Conservation (phyloP, 2,888 invertebrate species). For the Drosophila peninsularis region DNA sequence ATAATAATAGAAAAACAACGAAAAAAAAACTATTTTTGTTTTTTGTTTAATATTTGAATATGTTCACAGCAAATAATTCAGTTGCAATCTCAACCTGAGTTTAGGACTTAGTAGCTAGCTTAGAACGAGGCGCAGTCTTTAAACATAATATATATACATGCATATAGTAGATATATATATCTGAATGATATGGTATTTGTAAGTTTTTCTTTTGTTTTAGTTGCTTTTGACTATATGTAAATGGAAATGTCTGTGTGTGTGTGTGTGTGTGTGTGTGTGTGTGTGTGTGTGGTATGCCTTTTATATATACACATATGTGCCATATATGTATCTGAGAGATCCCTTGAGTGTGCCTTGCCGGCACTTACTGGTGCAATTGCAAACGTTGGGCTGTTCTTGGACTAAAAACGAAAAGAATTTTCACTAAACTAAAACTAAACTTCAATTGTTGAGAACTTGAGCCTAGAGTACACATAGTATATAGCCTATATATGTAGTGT, state of each 20-base stretch:
- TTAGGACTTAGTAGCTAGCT: constrained; percentile 33
- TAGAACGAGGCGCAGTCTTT: constrained; percentile 62
- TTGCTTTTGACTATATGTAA: constrained; percentile 17
- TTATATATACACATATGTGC: constrained; percentile 32
- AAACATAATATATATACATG: constrained; percentile 50
- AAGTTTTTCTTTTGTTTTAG: constrained; percentile 19
- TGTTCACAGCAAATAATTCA: constrained; percentile 72
- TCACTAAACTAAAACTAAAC: constrained; percentile 11
- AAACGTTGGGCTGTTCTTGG: constrained; percentile 53
- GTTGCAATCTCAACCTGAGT: constrained; percentile 79
- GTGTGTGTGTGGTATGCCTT: background rate
- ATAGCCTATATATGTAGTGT: background rate
- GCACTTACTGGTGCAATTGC: constrained; percentile 67
- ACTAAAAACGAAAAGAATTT: constrained; percentile 13
- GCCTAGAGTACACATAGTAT: background rate
- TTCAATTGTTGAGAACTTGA: constrained; percentile 49
- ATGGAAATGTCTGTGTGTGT: constrained; percentile 4
- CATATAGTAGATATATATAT: constrained; percentile 35
- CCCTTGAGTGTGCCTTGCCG: constrained; percentile 56
- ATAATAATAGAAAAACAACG: constrained; percentile 1
- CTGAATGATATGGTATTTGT: constrained; percentile 14
- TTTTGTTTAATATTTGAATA: constrained; percentile 44
- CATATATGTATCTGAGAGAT: constrained; percentile 42
- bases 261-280: background rate
- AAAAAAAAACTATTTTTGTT: constrained; percentile 10